phyloP scores from a whole-genome alignment of 2,888 invertebrate species.

The Therioaphis trifolii region DNA sequence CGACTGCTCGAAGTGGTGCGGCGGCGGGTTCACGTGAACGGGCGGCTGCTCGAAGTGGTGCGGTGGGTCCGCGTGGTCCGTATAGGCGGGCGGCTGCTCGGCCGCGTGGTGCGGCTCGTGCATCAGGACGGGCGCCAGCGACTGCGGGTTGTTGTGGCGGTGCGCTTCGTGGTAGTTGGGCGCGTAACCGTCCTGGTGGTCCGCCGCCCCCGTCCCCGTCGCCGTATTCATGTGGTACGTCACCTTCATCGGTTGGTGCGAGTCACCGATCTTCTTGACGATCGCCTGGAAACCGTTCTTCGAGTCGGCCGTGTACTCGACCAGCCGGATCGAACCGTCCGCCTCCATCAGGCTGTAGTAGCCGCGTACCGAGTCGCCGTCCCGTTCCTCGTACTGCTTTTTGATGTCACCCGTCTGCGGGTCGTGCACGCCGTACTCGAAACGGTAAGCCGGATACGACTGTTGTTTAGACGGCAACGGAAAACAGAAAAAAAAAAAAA shows the following conservation, averaged over 20 bases:
- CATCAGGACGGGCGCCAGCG: neutral
- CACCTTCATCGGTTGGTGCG: conserved; percentile 61
- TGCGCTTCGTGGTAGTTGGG: conserved; percentile 21
- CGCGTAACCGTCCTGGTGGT: conserved; percentile 36
- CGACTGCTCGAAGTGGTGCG: neutral
- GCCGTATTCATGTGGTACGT: conserved; percentile 54
- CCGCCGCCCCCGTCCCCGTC: neutral
- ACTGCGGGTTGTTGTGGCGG: neutral
- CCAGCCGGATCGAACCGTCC: conserved; percentile 80
- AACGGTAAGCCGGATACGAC: conserved; percentile 73
- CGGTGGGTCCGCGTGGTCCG: too few species aligned
- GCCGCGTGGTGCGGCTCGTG: too few species aligned
- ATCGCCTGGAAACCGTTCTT: conserved; percentile 81
- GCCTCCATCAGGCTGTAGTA: conserved; percentile 73
- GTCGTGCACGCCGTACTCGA: conserved; percentile 80
- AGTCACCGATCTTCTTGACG: conserved; percentile 68
- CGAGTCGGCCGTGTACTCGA: conserved; percentile 81
- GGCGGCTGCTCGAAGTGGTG: conserved; percentile 27
- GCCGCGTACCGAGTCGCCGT: conserved; percentile 80
- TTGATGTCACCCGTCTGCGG: conserved; percentile 80
- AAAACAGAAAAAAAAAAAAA: neutral
- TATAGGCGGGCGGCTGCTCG: neutral
- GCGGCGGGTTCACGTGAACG: too few species aligned
- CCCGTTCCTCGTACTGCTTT: conserved; percentile 78
- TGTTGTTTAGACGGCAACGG: conserved; percentile 25